Base-by-base conservation (phyloP, 2,888 invertebrate species). In the Rutpela maculata region DNA sequence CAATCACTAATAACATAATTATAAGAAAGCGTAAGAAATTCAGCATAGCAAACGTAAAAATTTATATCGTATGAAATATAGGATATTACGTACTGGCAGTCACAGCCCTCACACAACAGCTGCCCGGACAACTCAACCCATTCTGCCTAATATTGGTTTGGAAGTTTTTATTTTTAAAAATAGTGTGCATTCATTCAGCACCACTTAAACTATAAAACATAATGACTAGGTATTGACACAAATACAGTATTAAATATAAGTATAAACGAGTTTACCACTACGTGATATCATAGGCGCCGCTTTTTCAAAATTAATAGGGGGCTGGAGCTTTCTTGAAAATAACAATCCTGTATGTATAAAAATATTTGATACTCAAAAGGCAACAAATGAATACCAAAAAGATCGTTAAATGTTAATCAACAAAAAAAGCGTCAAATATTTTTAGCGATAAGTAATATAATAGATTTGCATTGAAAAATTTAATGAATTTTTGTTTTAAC, bases 231-330 rank as follows among this genome's bases (percentile, higher is more conserved):
- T 69, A 59, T n/a, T 59, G 69, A 69, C 57, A 69, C 57, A 59
- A 69, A 69, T 38, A 57, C 35, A 31, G 69, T 35, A 35, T 59
- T 69, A 69, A 69, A 69, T 69, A 69, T n/a, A 69, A 57, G 35
- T 17, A 12, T 12, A 69, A 66, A 59, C 56, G 35, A 59, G 18
- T 38, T 18, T 19, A 57, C 43, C 43, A 43, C 62, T 60, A 35
- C 60, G 38, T n/a, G n/a, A n/a, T n/a, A n/a, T n/a, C n/a, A n/a
- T n/a, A n/a, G n/a, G n/a, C n/a, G n/a, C n/a, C n/a, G n/a, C n/a
- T n/a, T n/a, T n/a, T n/a, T n/a, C n/a, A n/a, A n/a, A n/a, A n/a
- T n/a, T n/a, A n/a, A n/a, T n/a, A n/a, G n/a, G n/a, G n/a, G n/a
- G n/a, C n/a, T n/a, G n/a, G n/a, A n/a, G n/a, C n/a, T n/a, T n/a